A percentile compares a stretch with the other conserved stretches of the same genome.
phyloP scores from a whole-genome alignment of 2,888 invertebrate species.

The Agrotis puta region DNA sequence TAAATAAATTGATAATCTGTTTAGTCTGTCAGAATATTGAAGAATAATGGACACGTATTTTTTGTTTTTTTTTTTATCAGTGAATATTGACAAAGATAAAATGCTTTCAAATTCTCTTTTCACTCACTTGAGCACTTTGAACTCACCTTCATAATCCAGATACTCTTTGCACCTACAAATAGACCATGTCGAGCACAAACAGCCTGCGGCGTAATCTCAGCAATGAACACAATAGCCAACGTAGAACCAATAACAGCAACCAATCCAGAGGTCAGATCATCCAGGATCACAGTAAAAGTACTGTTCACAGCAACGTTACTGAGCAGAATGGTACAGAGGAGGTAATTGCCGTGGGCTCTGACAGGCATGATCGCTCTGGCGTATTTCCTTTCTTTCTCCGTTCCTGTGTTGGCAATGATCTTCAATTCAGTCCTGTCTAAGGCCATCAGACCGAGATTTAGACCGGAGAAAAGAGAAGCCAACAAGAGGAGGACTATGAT shows the following conservation, averaged over 20 bases:
- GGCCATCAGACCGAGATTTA: constrained; percentile 99
- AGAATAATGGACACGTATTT: no score
- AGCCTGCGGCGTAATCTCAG: constrained; percentile 99
- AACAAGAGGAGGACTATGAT: constrained; percentile 94
- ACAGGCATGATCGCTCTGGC: constrained; percentile 98
- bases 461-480: constrained; percentile 98
- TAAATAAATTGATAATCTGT: no score
- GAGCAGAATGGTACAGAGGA: constrained; percentile 95
- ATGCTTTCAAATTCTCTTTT: no score
- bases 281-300: constrained; percentile 98
- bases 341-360: constrained; percentile 97
- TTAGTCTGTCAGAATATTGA: no score
- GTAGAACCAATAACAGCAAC: constrained; percentile 98
- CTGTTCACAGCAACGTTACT: constrained; percentile 99
- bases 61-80: no score
- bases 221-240: constrained; percentile 98
- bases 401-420: constrained; percentile 98
- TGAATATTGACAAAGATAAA: no score
- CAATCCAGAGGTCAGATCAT: constrained; percentile 97
- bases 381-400: constrained; percentile 95
- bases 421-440: constrained; percentile 98
- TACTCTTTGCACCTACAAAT: constrained; percentile 98
- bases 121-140: no score
- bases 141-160: constrained; percentile 95
- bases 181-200: constrained; percentile 98